These are phyloP conservation scores for Tanytarsus gracilentus DNA, from an alignment of 2,888 invertebrate genomes.

Conservation along the genomic window DNA sequence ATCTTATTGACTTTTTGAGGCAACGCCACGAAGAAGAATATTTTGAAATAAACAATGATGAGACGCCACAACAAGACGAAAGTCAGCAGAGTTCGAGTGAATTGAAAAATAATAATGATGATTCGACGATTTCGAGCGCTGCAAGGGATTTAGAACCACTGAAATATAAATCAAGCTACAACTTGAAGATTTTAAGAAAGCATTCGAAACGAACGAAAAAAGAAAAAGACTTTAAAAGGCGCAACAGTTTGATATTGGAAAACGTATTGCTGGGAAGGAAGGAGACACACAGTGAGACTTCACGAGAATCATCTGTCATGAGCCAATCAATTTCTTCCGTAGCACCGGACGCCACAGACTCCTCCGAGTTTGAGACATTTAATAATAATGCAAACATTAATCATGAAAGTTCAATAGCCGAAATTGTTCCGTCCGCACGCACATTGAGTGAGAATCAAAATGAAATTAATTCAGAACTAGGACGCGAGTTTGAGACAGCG, in stretches of 20 bases:
- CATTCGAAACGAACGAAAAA: not conserved
- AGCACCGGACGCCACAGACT: not conserved
- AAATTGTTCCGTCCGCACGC: slow-evolving; percentile 7
- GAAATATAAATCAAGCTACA: slow-evolving; percentile 36
- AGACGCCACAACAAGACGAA: not conserved
- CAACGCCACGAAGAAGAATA: slow-evolving; percentile 12
- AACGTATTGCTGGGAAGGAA: slow-evolving; percentile 1
- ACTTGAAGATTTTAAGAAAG: slow-evolving; percentile 36
- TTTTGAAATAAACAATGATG: not conserved
- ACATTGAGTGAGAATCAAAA: slow-evolving; percentile 7
- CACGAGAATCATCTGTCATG: too few species aligned
- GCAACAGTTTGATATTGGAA: slow-evolving; percentile 17
- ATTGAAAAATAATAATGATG: slow-evolving; percentile 29
- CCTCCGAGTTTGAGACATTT: not conserved
- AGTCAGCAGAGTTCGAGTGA: not conserved
- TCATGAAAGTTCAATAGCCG: slow-evolving; percentile 19
- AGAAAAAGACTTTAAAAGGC: slow-evolving; percentile 13
- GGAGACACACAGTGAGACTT: not conserved
- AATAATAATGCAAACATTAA: slow-evolving; percentile 15
- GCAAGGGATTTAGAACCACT: slow-evolving; percentile 6
- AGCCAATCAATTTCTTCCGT: too few species aligned
- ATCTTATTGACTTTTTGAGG: slow-evolving; percentile 9
- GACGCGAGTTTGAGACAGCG: not conserved
- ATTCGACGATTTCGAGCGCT: not conserved
- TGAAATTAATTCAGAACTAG: slow-evolving; percentile 20